Evolutionary conservation across 1,140 invertebrate genomes (phyloP).

Genomic region (Ganaspis sp.): DNA sequence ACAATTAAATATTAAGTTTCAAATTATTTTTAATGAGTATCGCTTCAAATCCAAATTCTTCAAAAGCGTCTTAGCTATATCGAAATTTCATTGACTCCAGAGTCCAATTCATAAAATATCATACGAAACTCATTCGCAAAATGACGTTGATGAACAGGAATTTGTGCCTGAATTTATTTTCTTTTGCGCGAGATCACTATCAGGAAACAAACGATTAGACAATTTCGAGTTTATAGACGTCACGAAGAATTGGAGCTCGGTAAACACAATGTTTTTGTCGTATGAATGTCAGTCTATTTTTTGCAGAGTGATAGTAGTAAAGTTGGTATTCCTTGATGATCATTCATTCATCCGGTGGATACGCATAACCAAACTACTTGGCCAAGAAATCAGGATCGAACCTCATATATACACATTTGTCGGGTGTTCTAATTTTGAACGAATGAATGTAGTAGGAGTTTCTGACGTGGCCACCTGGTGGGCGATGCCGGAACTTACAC

Average conservation of each 20-base stretch:
- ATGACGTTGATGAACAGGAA: too few relatives aligned
- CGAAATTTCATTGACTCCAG: too few relatives aligned
- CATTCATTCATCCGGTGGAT: constrained; percentile 28
- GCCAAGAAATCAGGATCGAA: constrained; percentile 24
- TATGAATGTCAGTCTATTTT: neutral
- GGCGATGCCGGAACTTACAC: constrained; percentile 56
- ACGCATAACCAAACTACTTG: neutral
- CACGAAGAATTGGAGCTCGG: neutral
- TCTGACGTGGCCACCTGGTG: constrained; percentile 46
- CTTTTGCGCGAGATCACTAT: neutral
- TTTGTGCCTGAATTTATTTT: too few relatives aligned
- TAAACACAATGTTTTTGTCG: neutral
- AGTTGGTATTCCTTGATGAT: constrained; percentile 1
- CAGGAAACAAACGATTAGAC: neutral
- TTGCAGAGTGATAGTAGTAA: neutral
- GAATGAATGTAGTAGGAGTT: constrained; percentile 30
- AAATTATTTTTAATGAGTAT: too few relatives aligned
- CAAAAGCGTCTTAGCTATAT: too few relatives aligned
- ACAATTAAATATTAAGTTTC: too few relatives aligned
- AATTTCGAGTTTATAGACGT: neutral
- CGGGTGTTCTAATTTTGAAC: constrained; percentile 27
- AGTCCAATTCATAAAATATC: too few relatives aligned
- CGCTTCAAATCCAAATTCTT: too few relatives aligned
- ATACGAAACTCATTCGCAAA: too few relatives aligned
- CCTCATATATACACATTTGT: neutral